phyloP scores from a whole-genome alignment of 2,888 invertebrate genomes.

The Drosophila putrida region DNA sequence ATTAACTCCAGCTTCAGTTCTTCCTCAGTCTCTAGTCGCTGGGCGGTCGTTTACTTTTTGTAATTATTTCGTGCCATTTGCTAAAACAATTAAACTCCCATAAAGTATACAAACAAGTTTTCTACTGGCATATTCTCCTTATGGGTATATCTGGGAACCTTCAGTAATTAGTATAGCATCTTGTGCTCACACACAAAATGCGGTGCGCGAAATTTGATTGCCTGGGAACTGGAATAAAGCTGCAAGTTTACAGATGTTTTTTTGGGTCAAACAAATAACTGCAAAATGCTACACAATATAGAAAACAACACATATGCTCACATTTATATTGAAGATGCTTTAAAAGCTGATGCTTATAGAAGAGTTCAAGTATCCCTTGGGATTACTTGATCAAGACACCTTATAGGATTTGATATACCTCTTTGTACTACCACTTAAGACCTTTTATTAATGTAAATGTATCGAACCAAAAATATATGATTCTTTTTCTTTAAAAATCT shows the following conservation, averaged over 20 bases:
- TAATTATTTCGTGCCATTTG: constrained; percentile 61
- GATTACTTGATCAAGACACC: too few relatives aligned
- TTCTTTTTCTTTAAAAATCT: too few relatives aligned
- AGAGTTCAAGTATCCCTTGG: too few relatives aligned
- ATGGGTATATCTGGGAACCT: constrained; percentile 6
- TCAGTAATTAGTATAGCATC: constrained; percentile 50
- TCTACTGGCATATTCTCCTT: constrained; percentile 22
- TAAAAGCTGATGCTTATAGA: too few relatives aligned
- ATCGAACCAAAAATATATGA: too few relatives aligned
- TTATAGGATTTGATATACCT: too few relatives aligned
- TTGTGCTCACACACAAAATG: constrained; percentile 23
- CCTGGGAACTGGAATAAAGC: constrained; percentile 32
- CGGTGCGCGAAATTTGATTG: constrained; percentile 38
- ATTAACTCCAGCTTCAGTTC: neutral
- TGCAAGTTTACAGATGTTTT: constrained; percentile 27
- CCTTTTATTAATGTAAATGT: too few relatives aligned
- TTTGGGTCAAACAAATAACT: constrained; percentile 3
- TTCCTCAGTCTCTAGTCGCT: neutral
- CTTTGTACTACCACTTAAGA: too few relatives aligned
- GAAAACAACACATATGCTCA: neutral
- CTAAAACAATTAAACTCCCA: constrained; percentile 64
- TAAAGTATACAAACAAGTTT: constrained; percentile 62
- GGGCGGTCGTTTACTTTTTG: constrained; percentile 25
- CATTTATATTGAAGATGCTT: too few relatives aligned
- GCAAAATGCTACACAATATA: neutral